Percentiles rank a stretch among this genome's conserved stretches.
phyloP scores from a whole-genome alignment of 2,113 vertebrate genomes.

The Microtus oregoni region DNA sequence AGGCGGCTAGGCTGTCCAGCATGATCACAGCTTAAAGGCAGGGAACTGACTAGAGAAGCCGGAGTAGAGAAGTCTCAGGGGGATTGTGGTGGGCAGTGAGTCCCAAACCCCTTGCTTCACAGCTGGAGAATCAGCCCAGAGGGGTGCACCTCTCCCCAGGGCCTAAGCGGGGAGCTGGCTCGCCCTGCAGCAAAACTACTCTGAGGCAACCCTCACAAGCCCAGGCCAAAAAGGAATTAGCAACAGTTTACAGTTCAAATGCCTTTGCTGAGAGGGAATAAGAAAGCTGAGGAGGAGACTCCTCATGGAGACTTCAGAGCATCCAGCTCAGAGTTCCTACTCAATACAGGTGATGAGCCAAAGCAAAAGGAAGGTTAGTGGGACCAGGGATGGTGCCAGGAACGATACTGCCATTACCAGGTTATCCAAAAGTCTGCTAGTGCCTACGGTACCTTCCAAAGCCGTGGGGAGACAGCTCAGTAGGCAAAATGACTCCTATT shows the following conservation, averaged over 20 bases:
- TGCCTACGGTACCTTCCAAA: neutral
- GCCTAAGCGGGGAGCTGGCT: neutral
- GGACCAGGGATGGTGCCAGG: neutral
- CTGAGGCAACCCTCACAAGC: neutral
- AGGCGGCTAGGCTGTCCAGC: conserved; percentile 37
- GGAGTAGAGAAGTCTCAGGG: neutral
- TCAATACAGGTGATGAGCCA: neutral
- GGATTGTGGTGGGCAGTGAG: neutral
- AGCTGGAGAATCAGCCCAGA: neutral
- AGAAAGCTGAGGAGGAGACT: neutral
- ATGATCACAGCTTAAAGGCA: conserved; percentile 8
- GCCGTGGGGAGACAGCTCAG: neutral
- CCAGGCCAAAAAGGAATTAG: neutral
- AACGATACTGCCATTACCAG: neutral
- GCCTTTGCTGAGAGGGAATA: conserved; percentile 25
- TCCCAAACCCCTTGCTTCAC: neutral
- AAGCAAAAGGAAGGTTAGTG: neutral
- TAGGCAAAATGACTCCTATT: conserved; percentile 48
- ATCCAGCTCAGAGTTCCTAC: neutral
- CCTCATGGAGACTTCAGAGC: conserved; percentile 42
- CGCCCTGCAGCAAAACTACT: accelerated
- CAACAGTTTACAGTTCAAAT: neutral
- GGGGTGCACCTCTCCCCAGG: neutral
- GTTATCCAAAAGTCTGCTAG: conserved; percentile 24
- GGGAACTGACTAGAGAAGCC: neutral